Base-by-base conservation (phyloP, 2,113 vertebrate genomes). In the Leucopsar rothschildi region DNA sequence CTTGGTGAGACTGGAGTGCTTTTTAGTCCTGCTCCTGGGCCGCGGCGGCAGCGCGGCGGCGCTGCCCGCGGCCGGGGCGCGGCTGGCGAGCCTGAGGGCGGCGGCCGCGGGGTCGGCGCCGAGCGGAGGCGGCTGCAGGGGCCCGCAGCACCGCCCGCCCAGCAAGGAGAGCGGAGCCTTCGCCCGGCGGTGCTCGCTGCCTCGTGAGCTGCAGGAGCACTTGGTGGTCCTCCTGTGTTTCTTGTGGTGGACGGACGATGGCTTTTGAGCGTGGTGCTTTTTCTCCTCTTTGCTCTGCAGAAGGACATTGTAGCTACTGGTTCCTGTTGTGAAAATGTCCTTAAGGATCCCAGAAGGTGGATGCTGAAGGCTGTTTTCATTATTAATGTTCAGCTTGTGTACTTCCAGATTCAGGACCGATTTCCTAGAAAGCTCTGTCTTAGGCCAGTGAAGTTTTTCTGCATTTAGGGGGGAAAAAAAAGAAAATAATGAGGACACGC, bases 361-460 rank as follows among this genome's bases (percentile, higher is more conserved):
- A 19, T 93, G 97, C 69, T 98, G 97, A 55, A 98, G 81, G 94
- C 65, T 96, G 55, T 97, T 98, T 80, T 98, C 98, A 90, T 97
- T 98, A 27, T 94, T 97, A 65, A 93, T 91, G 93, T 97, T 92
- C 68, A 96, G 73, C 40, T 96, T 97, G 8, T 96, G 28, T 39
- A 98, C 97, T 66, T 97, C 94, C 33, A 97, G 98, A 78, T 96
- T 98, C 86, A 99, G 93, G 65, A 99, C 6, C 17, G 98, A 98
- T 97, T 98, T 99, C 96, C 98, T 98, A 49, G 99, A 98, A 96
- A 98, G 97, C 92, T 99, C 99, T 79, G 97, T 97, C 72, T 99
- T 96, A 61, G 98, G 99, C 99, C 98, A 99, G 91, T 98, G 98
- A 95, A 99, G 98, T 75, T 97, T 98, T 97, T 99, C 99, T 99